Percentiles rank a stretch among this genome's conserved stretches.
These are phyloP conservation scores for Dallia pectoralis DNA, from an alignment of 2,797 vertebrate species.

Conservation along the genomic window DNA sequence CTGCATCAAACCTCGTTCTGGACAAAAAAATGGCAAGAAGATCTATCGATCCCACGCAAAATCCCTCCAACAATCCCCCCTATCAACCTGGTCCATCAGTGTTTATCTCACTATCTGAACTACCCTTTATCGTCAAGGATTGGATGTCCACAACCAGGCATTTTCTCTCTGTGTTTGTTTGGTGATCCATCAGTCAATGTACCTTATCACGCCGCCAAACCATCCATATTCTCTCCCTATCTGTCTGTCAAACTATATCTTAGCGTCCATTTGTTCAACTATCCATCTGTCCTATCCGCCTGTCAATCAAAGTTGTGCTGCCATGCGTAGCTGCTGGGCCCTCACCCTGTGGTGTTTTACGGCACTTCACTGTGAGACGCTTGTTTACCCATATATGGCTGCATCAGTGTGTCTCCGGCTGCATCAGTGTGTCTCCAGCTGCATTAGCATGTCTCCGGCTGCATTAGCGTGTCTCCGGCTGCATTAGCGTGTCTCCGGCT, in stretches of 20 bases:
- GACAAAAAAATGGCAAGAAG: constrained; percentile 74
- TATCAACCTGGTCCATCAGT: constrained; percentile 78
- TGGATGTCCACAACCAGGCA: constrained; percentile 64
- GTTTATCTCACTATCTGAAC: constrained; percentile 76
- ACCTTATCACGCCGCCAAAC: constrained; percentile 83
- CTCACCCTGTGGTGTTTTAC: constrained; percentile 15
- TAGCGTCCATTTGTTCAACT: constrained; percentile 80
- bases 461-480: too few species aligned
- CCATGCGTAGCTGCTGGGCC: constrained; percentile 40
- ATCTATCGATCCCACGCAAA: constrained; percentile 67
- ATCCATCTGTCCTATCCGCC: constrained; percentile 71
- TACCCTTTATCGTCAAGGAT: constrained; percentile 53
- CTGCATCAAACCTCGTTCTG: constrained; percentile 69
- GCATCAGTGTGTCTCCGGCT: constrained; percentile 23
- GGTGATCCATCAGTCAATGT: constrained; percentile 83
- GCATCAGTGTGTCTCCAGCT: too few species aligned
- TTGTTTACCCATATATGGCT: constrained; percentile 32
- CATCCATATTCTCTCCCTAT: constrained; percentile 80
- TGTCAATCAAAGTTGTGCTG: constrained; percentile 70
- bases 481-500: too few species aligned
- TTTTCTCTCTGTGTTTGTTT: constrained; percentile 73
- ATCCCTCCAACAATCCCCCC: constrained; percentile 63
- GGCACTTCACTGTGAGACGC: constrained; percentile 44
- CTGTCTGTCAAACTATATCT: constrained; percentile 83
- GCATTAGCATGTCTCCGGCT: too few species aligned